Evolutionary conservation across 1,140 invertebrate genomes (phyloP).

Genomic region (Calosoma granatense): DNA sequence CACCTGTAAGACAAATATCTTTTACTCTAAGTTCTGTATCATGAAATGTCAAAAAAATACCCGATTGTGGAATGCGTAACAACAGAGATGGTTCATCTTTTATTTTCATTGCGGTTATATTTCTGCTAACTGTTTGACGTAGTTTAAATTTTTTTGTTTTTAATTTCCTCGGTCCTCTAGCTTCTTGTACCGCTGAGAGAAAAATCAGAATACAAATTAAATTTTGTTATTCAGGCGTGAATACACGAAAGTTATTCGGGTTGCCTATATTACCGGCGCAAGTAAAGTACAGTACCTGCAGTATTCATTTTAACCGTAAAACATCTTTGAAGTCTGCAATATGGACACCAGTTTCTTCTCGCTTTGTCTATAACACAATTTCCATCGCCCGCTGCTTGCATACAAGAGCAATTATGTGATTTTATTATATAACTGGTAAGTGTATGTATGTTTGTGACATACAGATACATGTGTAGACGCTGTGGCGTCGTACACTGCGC

Average conservation of each 20-base stretch:
- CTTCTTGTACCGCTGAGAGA: conserved; percentile 62
- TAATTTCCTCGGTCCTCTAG: conserved; percentile 57
- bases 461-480: conserved; percentile 69
- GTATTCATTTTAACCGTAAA: conserved; percentile 70
- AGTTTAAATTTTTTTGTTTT: too few relatives aligned
- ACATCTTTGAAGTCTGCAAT: conserved; percentile 70
- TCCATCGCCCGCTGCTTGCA: conserved; percentile 53
- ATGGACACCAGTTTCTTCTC: conserved; percentile 79
- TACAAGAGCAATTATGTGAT: neutral
- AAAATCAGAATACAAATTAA: neutral
- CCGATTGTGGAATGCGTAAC: neutral
- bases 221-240: conserved; percentile 15
- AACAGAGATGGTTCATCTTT: conserved; percentile 14
- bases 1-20: neutral
- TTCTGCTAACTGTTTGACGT: too few relatives aligned
- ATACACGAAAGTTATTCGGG: conserved; percentile 10
- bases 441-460: conserved; percentile 24
- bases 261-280: conserved; percentile 11
- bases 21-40: neutral
- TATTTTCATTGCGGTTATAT: conserved; percentile 12
- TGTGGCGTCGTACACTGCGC: conserved; percentile 57
- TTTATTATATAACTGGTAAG: neutral
- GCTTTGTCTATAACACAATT: conserved; percentile 71
- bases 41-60: neutral
- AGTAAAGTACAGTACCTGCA: conserved; percentile 43